A percentile compares a stretch with the other conserved stretches of the same genome.
phyloP scores from a whole-genome alignment of 2,113 vertebrate species.

The Rousettus leschenaultii region DNA sequence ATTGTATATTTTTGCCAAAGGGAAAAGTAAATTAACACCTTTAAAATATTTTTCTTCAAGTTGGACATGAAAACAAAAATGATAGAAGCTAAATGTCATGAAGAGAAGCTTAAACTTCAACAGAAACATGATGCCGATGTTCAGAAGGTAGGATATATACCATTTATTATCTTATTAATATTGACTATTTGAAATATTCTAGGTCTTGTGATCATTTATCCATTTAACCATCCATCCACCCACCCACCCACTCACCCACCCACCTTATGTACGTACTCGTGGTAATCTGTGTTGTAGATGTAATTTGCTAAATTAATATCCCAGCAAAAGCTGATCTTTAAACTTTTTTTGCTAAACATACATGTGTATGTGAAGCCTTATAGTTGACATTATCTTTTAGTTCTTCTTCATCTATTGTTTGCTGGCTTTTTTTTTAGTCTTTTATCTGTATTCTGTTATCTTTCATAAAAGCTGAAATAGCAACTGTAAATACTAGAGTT shows the following conservation, averaged over 20 bases:
- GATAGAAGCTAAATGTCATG: slow-evolving; percentile 91
- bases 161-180: neutral
- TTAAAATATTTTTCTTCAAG: slow-evolving; percentile 80
- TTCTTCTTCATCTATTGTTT: neutral
- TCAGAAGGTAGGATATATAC: slow-evolving; percentile 87
- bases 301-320: neutral
- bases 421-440: neutral
- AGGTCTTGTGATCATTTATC: neutral
- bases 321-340: neutral
- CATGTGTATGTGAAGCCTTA: neutral
- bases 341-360: neutral
- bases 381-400: neutral
- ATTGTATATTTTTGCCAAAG: slow-evolving; percentile 6
- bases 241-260: neutral
- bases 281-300: neutral
- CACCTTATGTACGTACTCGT: neutral
- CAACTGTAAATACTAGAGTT: neutral
- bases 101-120: slow-evolving; percentile 93
- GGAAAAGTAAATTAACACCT: slow-evolving; percentile 21
- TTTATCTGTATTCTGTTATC: neutral
- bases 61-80: slow-evolving; percentile 89
- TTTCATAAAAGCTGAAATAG: neutral
- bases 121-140: slow-evolving; percentile 93
- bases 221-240: neutral
- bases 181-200: neutral